phyloP scores from a whole-genome alignment of 2,797 vertebrate genomes.

The Scolopax bukidnonensis region DNA sequence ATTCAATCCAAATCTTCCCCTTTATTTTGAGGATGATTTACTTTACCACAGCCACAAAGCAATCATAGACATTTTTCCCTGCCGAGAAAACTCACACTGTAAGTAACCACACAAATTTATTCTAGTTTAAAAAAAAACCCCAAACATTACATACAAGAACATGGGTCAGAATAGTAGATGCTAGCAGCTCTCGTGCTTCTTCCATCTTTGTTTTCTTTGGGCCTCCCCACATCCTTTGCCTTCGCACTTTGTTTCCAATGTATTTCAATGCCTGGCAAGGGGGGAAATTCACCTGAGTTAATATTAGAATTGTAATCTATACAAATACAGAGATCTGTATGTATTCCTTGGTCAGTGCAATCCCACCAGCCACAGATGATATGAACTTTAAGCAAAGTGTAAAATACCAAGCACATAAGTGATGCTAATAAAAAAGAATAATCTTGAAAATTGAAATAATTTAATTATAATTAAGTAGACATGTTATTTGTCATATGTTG shows the following conservation, averaged over 20 bases:
- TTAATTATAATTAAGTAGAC: background rate
- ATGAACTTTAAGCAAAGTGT: background rate
- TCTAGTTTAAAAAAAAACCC: background rate
- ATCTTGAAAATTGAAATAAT: background rate
- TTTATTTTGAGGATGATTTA: conserved; percentile 5
- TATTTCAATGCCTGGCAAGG: conserved; percentile 89
- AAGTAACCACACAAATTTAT: background rate
- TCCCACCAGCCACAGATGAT: background rate
- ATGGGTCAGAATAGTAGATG: conserved; percentile 94
- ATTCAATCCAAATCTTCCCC: background rate
- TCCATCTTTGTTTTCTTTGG: conserved; percentile 99
- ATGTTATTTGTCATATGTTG: background rate
- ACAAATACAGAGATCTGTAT: background rate
- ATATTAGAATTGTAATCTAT: background rate
- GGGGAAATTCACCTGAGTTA: background rate
- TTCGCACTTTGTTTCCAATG: conserved; percentile 96
- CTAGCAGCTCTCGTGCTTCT: conserved; percentile 94
- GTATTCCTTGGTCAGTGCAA: background rate
- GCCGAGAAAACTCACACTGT: background rate
- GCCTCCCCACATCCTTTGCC: conserved; percentile 98
- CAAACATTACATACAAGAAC: conserved; percentile 85
- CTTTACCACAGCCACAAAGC: background rate
- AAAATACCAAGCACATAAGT: background rate
- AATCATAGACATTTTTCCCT: background rate
- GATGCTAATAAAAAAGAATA: background rate